Evolutionary conservation across 2,888 invertebrate genomes (phyloP).

Genomic region (Liopterus haemorrhoidalis): DNA sequence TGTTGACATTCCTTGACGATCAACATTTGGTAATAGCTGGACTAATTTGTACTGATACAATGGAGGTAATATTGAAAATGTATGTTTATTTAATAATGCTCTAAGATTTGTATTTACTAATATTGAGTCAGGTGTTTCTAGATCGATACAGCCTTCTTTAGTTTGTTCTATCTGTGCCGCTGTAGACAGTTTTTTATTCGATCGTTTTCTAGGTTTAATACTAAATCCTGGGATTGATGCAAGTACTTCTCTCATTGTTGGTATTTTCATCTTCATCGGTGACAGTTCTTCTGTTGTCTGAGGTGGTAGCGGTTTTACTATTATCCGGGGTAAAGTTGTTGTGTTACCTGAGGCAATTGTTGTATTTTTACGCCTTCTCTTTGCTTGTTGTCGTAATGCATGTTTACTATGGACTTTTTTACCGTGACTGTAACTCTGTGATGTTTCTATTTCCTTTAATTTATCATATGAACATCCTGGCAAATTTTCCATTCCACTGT

Average conservation of each 20-base stretch:
- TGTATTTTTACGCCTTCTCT: slow-evolving; percentile 73
- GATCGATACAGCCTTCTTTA: slow-evolving; percentile 88
- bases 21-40: slow-evolving; percentile 86
- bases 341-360: slow-evolving; percentile 58
- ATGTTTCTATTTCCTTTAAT: slow-evolving; percentile 32
- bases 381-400: slow-evolving; percentile 70
- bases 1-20: slow-evolving; percentile 53
- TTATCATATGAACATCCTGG: slow-evolving; percentile 29
- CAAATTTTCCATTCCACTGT: slow-evolving; percentile 26
- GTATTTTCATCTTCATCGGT: slow-evolving; percentile 49
- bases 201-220: slow-evolving; percentile 70
- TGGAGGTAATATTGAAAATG: slow-evolving; percentile 79
- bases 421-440: slow-evolving; percentile 45
- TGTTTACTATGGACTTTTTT: slow-evolving; percentile 70
- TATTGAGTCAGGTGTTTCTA: slow-evolving; percentile 94
- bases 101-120: slow-evolving; percentile 87
- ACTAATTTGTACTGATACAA: slow-evolving; percentile 89
- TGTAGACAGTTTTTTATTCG: slow-evolving; percentile 78
- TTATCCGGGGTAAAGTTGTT: slow-evolving; percentile 63
- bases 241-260: slow-evolving; percentile 81
- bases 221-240: slow-evolving; percentile 87
- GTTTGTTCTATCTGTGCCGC: slow-evolving; percentile 91
- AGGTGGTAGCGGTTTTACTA: slow-evolving; percentile 74
- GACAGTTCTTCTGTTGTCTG: slow-evolving; percentile 46
- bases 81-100: slow-evolving; percentile 83